A percentile compares a stretch with the other conserved stretches of the same genome.
Evolutionary conservation across 1,140 invertebrate genomes (phyloP).

Genomic region (Calephelis nemesis): DNA sequence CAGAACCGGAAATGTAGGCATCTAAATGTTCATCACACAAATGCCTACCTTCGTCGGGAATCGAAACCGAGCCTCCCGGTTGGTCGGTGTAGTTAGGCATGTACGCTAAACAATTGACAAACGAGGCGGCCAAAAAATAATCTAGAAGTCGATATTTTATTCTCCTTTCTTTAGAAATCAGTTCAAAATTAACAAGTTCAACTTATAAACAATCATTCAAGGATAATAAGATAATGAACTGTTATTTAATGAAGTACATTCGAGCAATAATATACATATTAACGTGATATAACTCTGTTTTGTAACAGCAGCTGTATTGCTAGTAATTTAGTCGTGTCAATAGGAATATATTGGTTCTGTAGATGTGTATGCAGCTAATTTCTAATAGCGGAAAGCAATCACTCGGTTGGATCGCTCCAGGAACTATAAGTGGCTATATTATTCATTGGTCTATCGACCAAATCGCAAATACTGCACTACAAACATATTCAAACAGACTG

Average conservation of each 20-base stretch:
- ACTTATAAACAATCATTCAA: neutral
- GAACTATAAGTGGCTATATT: slow-evolving; percentile 42
- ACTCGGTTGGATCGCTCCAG: slow-evolving; percentile 37
- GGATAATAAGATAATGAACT: too few relatives aligned
- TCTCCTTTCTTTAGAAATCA: too few relatives aligned
- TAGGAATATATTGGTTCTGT: slow-evolving; percentile 19
- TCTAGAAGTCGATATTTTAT: too few relatives aligned
- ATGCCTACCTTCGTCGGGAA: too few relatives aligned
- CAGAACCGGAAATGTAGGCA: too few relatives aligned
- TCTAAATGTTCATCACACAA: too few relatives aligned
- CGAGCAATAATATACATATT: neutral
- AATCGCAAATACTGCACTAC: slow-evolving; percentile 26
- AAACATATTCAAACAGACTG: neutral
- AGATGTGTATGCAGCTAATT: slow-evolving; percentile 37
- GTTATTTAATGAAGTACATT: neutral
- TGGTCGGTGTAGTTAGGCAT: too few relatives aligned
- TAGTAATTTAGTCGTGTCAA: slow-evolving; percentile 13
- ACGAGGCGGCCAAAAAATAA: too few relatives aligned
- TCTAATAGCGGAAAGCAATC: slow-evolving; percentile 45
- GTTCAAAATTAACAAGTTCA: neutral
- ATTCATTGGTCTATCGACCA: slow-evolving; percentile 34
- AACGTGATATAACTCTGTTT: neutral
- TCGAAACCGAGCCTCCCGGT: too few relatives aligned
- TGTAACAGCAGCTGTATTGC: neutral
- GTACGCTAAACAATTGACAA: too few relatives aligned